These are phyloP conservation scores for Charina bottae DNA, from an alignment of 2,113 vertebrate genomes.

Conservation along the genomic window DNA sequence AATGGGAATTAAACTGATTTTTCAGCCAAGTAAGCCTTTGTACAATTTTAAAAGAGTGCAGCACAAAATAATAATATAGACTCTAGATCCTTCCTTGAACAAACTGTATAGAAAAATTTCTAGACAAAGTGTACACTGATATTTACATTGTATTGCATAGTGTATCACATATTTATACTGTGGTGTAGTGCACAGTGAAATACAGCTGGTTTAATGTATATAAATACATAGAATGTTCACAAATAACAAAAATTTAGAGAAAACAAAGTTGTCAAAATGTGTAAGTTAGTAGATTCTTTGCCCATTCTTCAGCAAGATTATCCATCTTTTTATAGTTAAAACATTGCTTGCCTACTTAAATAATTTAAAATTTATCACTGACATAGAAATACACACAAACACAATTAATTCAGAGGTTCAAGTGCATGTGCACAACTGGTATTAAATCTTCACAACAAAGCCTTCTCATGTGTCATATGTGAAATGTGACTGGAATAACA, in stretches of 20 bases:
- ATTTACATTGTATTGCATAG: background rate
- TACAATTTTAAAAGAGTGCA: background rate
- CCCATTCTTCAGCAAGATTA: background rate
- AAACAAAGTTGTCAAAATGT: background rate
- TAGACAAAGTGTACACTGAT: background rate
- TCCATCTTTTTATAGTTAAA: background rate
- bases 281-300: background rate
- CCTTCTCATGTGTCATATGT: background rate
- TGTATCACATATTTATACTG: background rate
- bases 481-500: background rate
- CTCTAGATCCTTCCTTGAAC: background rate
- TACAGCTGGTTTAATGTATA: background rate
- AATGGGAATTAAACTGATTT: slow-evolving; percentile 15
- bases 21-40: slow-evolving; percentile 3
- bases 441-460: background rate
- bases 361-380: background rate
- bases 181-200: background rate
- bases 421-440: background rate
- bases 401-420: background rate
- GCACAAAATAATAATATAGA: background rate
- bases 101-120: background rate
- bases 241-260: background rate
- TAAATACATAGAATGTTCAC: background rate
- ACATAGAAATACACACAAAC: background rate
- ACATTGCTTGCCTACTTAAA: background rate